Evolutionary conservation across 1,140 invertebrate genomes (phyloP).

Genomic region (Scaptomyza pallida): DNA sequence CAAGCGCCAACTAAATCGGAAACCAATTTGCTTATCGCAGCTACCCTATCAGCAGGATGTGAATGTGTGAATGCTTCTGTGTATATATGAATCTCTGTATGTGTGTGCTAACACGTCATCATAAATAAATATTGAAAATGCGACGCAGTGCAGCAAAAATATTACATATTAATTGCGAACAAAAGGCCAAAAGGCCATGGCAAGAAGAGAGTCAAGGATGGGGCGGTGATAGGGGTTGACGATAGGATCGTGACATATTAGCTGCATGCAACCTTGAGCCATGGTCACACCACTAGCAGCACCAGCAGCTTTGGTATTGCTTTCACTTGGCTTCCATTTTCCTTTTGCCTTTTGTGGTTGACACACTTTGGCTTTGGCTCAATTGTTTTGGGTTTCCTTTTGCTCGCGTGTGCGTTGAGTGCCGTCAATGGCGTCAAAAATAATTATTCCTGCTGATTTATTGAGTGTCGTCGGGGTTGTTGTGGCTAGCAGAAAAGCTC

Average conservation of each 20-base stretch:
- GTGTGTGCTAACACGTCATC: conserved; percentile 20
- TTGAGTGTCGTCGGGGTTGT: conserved; percentile 69
- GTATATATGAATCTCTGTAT: background rate
- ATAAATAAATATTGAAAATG: conserved; percentile 33
- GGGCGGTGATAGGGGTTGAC: background rate
- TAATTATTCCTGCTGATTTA: conserved; percentile 81
- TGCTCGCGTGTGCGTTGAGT: conserved; percentile 48
- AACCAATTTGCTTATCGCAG: conserved; percentile 71
- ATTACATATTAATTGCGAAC: conserved; percentile 40
- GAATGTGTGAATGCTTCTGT: background rate
- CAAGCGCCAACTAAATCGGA: conserved; percentile 59
- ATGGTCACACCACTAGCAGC: background rate
- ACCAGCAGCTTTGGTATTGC: background rate
- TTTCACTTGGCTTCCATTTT: too few relatives aligned
- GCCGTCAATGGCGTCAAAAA: conserved; percentile 66
- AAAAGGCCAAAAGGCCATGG: conserved; percentile 8
- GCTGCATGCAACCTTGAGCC: conserved; percentile 11
- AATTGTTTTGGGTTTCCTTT: conserved; percentile 23
- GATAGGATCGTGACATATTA: background rate
- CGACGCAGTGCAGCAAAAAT: conserved; percentile 49
- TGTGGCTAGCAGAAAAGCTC: conserved; percentile 4
- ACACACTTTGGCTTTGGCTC: conserved; percentile 40
- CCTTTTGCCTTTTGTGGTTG: conserved; percentile 7
- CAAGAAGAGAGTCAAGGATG: background rate
- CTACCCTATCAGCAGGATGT: conserved; percentile 18